Percentiles rank a stretch among this genome's conserved stretches.
Evolutionary conservation across 2,888 invertebrate species (phyloP).

Genomic region (Parascotia fuliginaria): DNA sequence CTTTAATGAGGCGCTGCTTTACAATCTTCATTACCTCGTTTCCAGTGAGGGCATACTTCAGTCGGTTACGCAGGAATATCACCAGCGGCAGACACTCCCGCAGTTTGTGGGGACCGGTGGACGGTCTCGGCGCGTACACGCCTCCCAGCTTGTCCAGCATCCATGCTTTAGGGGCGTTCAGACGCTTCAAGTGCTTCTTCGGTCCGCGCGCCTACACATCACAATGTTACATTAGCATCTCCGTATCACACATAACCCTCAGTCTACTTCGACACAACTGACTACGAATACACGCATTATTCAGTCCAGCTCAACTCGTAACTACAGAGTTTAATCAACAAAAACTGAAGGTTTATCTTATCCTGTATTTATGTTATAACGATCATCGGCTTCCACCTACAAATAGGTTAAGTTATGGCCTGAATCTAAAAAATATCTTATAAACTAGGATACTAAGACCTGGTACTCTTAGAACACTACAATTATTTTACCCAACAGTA

Average conservation of each 20-base stretch:
- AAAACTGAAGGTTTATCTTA: too few relatives aligned
- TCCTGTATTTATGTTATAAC: background rate
- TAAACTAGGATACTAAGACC: background rate
- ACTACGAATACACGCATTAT: too few relatives aligned
- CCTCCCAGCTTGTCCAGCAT: slow-evolving; percentile 99
- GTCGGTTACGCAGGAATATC: slow-evolving; percentile 97
- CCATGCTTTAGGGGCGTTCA: slow-evolving; percentile 99
- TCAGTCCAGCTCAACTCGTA: too few relatives aligned
- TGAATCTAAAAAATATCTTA: slow-evolving; percentile 21
- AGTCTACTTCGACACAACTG: background rate
- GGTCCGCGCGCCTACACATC: slow-evolving; percentile 96
- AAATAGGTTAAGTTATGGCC: background rate
- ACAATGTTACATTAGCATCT: background rate
- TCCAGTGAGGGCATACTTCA: slow-evolving; percentile 99
- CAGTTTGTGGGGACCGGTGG: slow-evolving; percentile 98
- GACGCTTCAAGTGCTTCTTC: slow-evolving; percentile 99
- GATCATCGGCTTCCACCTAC: slow-evolving; percentile 9
- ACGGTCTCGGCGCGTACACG: slow-evolving; percentile 98
- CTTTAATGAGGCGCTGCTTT: slow-evolving; percentile 98
- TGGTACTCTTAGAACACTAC: background rate
- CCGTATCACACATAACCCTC: slow-evolving; percentile 26
- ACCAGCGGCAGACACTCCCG: slow-evolving; percentile 98
- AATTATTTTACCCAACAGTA: slow-evolving; percentile 10
- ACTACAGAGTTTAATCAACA: too few relatives aligned
- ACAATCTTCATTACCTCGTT: slow-evolving; percentile 99